A percentile compares a stretch with the other conserved stretches of the same genome.
These are phyloP conservation scores for Brachynemurus nebulosus DNA, from an alignment of 2,888 invertebrate species.

Conservation along the genomic window DNA sequence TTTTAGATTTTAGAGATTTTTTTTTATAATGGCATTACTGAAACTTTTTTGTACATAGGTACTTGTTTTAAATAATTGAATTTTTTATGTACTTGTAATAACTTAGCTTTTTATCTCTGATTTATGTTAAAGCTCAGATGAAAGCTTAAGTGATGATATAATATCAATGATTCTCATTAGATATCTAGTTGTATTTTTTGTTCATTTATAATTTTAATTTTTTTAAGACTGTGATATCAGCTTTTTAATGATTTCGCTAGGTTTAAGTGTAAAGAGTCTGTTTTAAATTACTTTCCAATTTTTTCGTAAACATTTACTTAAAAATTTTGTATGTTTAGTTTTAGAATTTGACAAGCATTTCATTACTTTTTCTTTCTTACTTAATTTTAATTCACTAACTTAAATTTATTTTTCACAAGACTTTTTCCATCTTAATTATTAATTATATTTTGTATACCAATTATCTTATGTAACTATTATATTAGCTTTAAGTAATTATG, in stretches of 20 bases:
- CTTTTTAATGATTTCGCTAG: slow-evolving; percentile 24
- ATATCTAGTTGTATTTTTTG: neutral
- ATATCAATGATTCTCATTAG: slow-evolving; percentile 3
- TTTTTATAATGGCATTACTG: slow-evolving; percentile 3
- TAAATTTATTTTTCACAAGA: too few relatives aligned
- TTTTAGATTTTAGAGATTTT: neutral
- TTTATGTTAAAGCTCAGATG: neutral
- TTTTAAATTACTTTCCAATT: neutral
- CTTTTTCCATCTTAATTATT: too few relatives aligned
- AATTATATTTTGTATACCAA: too few relatives aligned
- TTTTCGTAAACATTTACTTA: neutral
- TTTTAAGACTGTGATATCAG: slow-evolving; percentile 28
- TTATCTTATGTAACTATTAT: too few relatives aligned
- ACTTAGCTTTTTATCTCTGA: neutral
- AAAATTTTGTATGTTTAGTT: neutral
- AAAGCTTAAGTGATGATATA: slow-evolving; percentile 3
- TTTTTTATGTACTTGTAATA: neutral
- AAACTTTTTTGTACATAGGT: too few relatives aligned
- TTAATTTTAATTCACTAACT: neutral
- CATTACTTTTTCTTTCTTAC: neutral
- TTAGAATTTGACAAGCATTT: slow-evolving; percentile 1
- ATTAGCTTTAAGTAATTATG: too few relatives aligned
- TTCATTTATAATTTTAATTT: neutral
- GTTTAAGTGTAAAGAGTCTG: slow-evolving; percentile 1
- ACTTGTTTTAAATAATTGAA: too few relatives aligned